These are phyloP conservation scores for Spodoptera littoralis DNA, from an alignment of 2,888 invertebrate species.

Conservation along the genomic window DNA sequence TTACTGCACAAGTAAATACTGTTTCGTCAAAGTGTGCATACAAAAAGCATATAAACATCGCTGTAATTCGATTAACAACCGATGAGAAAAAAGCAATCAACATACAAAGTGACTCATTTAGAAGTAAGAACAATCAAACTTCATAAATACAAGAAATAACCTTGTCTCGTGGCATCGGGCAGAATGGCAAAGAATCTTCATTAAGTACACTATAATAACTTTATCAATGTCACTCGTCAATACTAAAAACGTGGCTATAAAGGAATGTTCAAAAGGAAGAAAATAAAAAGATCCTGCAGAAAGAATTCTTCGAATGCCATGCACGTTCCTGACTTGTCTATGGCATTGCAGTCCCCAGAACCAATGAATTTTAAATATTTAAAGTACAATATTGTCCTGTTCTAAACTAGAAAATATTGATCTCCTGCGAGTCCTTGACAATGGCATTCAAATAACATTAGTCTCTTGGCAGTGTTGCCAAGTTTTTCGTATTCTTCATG, in stretches of 20 bases:
- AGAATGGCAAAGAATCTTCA: neutral
- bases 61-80: conserved; percentile 11
- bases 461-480: conserved; percentile 54
- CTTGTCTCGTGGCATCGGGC: neutral
- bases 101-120: conserved; percentile 18
- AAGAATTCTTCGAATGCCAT: too few species aligned
- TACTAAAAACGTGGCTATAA: too few species aligned
- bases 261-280: too few species aligned
- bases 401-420: conserved; percentile 7
- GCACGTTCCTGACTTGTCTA: too few species aligned
- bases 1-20: conserved; percentile 7
- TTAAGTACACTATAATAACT: neutral
- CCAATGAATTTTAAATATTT: conserved; percentile 2
- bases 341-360: too few species aligned
- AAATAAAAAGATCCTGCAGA: too few species aligned
- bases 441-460: conserved; percentile 52
- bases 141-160: neutral
- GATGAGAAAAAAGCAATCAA: conserved; percentile 34
- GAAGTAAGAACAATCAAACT: neutral
- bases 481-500: conserved; percentile 46
- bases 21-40: neutral
- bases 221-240: neutral
- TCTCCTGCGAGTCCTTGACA: conserved; percentile 47
- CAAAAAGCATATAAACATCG: conserved; percentile 7
- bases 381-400: neutral